Percentiles rank a stretch among this genome's conserved stretches.
phyloP scores from a whole-genome alignment of 2,888 invertebrate species.

The Galerucella calmariensis region DNA sequence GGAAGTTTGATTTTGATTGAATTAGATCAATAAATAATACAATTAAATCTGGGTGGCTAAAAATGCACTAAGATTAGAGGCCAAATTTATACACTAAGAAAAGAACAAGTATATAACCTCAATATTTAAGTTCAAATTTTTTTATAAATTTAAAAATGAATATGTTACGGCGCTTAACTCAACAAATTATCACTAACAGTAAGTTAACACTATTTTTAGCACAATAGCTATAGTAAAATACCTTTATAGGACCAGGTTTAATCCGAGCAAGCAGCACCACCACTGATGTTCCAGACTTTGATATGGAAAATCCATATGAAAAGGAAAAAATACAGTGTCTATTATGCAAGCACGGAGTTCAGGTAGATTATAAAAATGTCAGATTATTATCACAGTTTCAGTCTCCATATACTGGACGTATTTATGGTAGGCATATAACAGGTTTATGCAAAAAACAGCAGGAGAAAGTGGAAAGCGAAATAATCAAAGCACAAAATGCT shows the following conservation, averaged over 20 bases:
- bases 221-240: neutral
- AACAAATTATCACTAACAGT: constrained; percentile 9
- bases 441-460: constrained; percentile 90
- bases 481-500: constrained; percentile 78
- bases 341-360: constrained; percentile 84
- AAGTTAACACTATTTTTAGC: neutral
- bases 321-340: constrained; percentile 80
- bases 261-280: constrained; percentile 24
- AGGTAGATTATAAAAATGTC: constrained; percentile 90
- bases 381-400: constrained; percentile 94
- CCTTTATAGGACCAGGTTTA: neutral
- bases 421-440: constrained; percentile 93
- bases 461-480: constrained; percentile 76
- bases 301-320: constrained; percentile 84
- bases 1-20: too few species aligned
- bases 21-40: too few species aligned
- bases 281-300: constrained; percentile 66
- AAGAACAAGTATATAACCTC: constrained; percentile 1
- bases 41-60: neutral
- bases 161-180: neutral
- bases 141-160: constrained; percentile 1
- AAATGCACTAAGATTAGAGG: neutral
- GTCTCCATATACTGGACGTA: constrained; percentile 91
- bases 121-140: neutral
- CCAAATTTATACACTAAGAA: neutral